Evolutionary conservation across 2,888 invertebrate species (phyloP), one percentile per base, ranked within the genome.

Genomic region (Orthonevra nobilis): DNA sequence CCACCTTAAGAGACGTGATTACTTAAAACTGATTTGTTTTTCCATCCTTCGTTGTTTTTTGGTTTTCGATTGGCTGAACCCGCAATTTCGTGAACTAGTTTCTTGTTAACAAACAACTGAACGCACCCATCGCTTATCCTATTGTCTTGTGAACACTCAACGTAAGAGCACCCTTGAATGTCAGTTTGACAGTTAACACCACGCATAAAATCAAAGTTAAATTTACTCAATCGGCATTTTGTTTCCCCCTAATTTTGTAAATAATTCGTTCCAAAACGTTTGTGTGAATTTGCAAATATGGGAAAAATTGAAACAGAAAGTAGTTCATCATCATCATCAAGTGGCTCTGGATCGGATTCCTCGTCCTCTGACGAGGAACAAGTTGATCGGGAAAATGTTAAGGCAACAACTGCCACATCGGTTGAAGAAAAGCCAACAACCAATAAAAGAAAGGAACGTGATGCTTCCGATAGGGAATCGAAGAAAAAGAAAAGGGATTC

Each of bases 301-400:
- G 50, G 36, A 38, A 61, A 61, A 42, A 54, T 9, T 9, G 61
- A 68, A 46, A 34, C 48, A 14, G 73, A 50, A 44, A 61, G n/a
- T 19, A 68, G 34, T 14, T 73, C 79, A 1, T 79, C 66, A 1
- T 70, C 64, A 10, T 72, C 72, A 15, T 66, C 66, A 2, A 56
- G 46, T 23, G 32, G n/a, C 1, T 54, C 61, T 0, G 68, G 56
- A 0, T 60, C 58, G 0, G 58, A 60, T 15, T 26, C 66, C 4
- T 46, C 56, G 3, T 58, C 69, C 10, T 32, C 50, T 4, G 40
- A 26, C 2, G 70, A 58, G n/a, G 42, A 36, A 12, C 28, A 19
- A 34, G 23, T n/a, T 0, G 54, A 3, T 0, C n/a, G 54, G 42
- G 9, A 5, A 28, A 5, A 5, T 20, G 32, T 3, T 1, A 26